A percentile compares a stretch with the other conserved stretches of the same genome.
Conservation (phyloP, 2,113 vertebrate species). For the Peromyscus californicus region DNA sequence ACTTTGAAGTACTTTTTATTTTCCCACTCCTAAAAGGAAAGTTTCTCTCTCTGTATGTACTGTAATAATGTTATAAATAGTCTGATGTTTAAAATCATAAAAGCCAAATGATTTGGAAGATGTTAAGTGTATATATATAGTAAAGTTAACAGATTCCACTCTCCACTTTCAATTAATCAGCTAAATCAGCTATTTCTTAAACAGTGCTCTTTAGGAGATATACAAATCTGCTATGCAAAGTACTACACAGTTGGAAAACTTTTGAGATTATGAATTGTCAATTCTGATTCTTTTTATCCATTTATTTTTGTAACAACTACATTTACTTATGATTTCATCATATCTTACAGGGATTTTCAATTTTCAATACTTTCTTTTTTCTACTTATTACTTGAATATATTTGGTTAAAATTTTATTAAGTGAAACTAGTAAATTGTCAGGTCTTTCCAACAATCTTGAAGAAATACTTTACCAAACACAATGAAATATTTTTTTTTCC, state of each 20-base stretch:
- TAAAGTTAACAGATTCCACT: not conserved
- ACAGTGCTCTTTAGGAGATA: not conserved
- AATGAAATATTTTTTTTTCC: not conserved
- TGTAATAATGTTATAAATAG: conserved; percentile 16
- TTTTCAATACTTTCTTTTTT: not conserved
- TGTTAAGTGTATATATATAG: not conserved
- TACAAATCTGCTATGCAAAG: not conserved
- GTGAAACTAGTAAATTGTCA: not conserved
- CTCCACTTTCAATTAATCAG: conserved; percentile 13
- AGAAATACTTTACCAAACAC: conserved; percentile 24
- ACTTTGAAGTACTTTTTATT: not conserved
- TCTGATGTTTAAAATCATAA: not conserved
- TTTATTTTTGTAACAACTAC: not conserved
- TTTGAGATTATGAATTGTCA: not conserved
- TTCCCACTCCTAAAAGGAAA: not conserved
- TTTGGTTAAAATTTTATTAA: not conserved
- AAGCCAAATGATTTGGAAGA: conserved; percentile 19
- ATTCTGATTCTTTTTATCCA: not conserved
- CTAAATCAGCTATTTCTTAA: not conserved
- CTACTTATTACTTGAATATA: not conserved
- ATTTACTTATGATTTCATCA: conserved; percentile 2
- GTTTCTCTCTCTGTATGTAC: not conserved
- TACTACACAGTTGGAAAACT: not conserved
- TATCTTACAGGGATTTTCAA: not conserved
- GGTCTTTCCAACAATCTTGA: not conserved